phyloP scores from a whole-genome alignment of 2,888 invertebrate genomes.

The Scaptomyza cyrtandrae region DNA sequence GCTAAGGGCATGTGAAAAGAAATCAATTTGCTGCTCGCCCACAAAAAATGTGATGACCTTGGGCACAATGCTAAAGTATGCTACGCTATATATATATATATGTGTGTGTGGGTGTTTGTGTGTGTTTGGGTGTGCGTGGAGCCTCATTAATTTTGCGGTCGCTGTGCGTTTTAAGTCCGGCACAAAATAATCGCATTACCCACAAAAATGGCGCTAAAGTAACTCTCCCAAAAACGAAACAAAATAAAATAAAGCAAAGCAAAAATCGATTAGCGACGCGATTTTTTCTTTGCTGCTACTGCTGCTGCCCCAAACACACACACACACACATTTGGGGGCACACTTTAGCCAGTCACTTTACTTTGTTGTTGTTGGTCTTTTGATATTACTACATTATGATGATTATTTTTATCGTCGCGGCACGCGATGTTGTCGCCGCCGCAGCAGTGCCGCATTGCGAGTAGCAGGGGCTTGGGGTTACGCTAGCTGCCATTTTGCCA shows the following conservation, averaged over 20 bases:
- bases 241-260: constrained; percentile 17
- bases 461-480: neutral
- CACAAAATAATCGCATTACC: constrained; percentile 71
- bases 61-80: constrained; percentile 24
- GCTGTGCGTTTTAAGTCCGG: constrained; percentile 41
- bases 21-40: constrained; percentile 56
- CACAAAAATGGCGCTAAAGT: constrained; percentile 21
- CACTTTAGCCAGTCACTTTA: constrained; percentile 42
- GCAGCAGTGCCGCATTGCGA: constrained; percentile 50
- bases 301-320: constrained; percentile 7
- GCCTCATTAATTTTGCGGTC: constrained; percentile 72
- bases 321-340: constrained; percentile 27
- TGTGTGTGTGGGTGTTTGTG: constrained; percentile 12
- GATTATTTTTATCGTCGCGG: constrained; percentile 74
- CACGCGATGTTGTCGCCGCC: constrained; percentile 80
- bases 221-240: constrained; percentile 2
- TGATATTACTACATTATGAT: constrained; percentile 66
- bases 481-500: constrained; percentile 33
- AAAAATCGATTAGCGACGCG: constrained; percentile 77
- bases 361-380: constrained; percentile 16
- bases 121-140: constrained; percentile 33
- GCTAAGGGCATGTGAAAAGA: constrained; percentile 54
- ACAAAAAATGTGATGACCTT: constrained; percentile 50
- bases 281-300: neutral
- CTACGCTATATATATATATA: constrained; percentile 7